Base-by-base conservation (phyloP, 2,797 vertebrate genomes). In the Zonotrichia albicollis region DNA sequence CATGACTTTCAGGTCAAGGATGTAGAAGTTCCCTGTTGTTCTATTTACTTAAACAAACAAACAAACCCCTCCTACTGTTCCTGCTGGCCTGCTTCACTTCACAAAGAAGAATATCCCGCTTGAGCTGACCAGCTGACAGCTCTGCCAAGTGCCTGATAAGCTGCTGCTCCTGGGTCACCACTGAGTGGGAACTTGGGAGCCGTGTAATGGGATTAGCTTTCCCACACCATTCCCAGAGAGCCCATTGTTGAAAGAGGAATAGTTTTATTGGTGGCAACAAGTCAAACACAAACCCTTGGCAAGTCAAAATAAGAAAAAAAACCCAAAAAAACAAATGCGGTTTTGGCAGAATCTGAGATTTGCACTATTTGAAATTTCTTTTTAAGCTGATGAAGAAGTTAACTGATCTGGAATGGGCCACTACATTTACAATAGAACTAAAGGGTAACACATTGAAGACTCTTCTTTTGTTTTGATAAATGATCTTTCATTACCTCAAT, bases 151-250 rank as follows among this genome's bases (percentile, higher is more conserved):
- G 79, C 73, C 72, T 55, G 89, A 91, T 95, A 95, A 95, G 72
- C 90, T 77, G 89, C 66, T 55, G 76, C 70, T 83, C 84, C 79
- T 40, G 46, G 66, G 89, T 94, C 89, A 81, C 84, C 80, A 81
- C 91, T 46, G 76, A 96, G 79, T 71, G 79, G 82, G 92, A 96
- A 73, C 30, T 81, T 91, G 34, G 48, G 91, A 95, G 93, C 93
- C 93, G 67, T 95, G 87, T 96, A 96, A 95, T 90, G 87, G 76
- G 94, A 95, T 96, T 95, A 96, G 82, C 79, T 89, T 92, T 96
- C 92, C 92, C 94, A 93, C 89, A 94, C 73, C 82, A 60, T 81
- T 96, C 92, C 94, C 17, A 23, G 82, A 91, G 76, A 86, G 82
- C 51, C 87, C 42, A 93, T 81, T 95, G 92, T 92, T 27, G 14